phyloP scores from a whole-genome alignment of 2,113 vertebrate species.

The Salvator merianae region DNA sequence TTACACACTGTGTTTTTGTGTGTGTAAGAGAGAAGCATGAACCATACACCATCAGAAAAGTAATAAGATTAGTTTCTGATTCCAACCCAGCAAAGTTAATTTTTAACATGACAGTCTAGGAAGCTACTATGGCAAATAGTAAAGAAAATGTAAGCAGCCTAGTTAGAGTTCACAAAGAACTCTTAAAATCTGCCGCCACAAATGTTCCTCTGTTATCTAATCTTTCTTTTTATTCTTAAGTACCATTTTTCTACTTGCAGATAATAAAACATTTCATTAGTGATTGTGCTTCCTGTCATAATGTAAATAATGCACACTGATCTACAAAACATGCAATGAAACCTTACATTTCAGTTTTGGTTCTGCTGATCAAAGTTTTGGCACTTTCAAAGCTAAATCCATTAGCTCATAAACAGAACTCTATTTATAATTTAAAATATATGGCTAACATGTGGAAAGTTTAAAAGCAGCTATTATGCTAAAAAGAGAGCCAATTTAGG shows the following conservation, averaged over 20 bases:
- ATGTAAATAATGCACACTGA: constrained; percentile 55
- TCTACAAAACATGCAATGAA: constrained; percentile 60
- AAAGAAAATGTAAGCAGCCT: constrained; percentile 19
- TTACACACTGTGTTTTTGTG: neutral
- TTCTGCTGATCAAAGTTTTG: constrained; percentile 71
- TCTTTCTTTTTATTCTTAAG: constrained; percentile 58
- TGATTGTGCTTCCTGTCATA: constrained; percentile 59
- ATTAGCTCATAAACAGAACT: constrained; percentile 66
- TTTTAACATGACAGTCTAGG: constrained; percentile 46
- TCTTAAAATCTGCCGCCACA: constrained; percentile 40
- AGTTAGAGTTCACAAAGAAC: constrained; percentile 33
- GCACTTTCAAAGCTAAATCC: constrained; percentile 68
- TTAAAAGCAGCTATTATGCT: constrained; percentile 69
- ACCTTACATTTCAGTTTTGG: constrained; percentile 56
- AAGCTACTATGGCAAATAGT: constrained; percentile 22
- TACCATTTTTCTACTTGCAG: constrained; percentile 47
- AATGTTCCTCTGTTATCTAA: constrained; percentile 64
- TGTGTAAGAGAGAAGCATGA: neutral
- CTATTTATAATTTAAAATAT: constrained; percentile 59
- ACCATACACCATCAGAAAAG: neutral
- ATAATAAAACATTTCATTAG: constrained; percentile 63
- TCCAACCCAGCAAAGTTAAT: constrained; percentile 25
- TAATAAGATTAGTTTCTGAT: constrained; percentile 26
- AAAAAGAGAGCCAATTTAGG: constrained; percentile 48
- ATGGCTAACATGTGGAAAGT: constrained; percentile 63